Evolutionary conservation across 2,888 invertebrate genomes (phyloP), one percentile per base, ranked within the genome.

Genomic region (Eucriotettix oculatus): DNA sequence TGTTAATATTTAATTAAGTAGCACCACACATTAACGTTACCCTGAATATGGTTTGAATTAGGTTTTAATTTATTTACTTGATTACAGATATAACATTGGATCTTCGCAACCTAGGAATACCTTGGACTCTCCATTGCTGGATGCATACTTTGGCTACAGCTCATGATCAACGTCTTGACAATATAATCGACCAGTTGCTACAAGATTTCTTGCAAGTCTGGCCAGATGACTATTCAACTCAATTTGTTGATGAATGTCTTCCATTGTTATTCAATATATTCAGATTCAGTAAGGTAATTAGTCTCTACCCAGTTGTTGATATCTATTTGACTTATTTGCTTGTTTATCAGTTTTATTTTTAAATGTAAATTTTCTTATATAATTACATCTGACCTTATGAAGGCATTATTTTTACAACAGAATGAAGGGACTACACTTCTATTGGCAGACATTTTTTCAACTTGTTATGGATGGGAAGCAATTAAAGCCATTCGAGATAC

Each of bases 121-220:
- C 90, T 5, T 95, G 94, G 94, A 92, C 91, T 0, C 73, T 93
- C 40, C 91, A 94, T 71, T 91, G 91, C 66, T 95, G 94, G 94
- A 90, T 90, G 79, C 83, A 90, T 69, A 90, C 91, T 0, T 74
- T 94, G 43, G 86, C 88, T 0, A 90, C 90, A 0, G 92, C 93
- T 0, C 90, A 92, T 59, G 90, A 91, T 64, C 82, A 88, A 61
- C 79, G 87, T 54, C 75, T 90, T 60, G 91, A 92, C 68, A 85
- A 86, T 61, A 86, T 92, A 44, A 90, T 93, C 54, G 91, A 93
- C 71, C 90, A 91, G 71, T 77, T 94, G 42, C 73, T 94, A 57
- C 90, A 91, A 73, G 93, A 93, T 71, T 93, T 93, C 71, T 76
- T 90, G 43, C 90, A 90, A 79, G 90, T 91, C 61, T 91, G 91